A percentile compares a stretch with the other conserved stretches of the same genome.
Conservation (phyloP, 2,888 invertebrate genomes). For the Nemoura dubitans region DNA sequence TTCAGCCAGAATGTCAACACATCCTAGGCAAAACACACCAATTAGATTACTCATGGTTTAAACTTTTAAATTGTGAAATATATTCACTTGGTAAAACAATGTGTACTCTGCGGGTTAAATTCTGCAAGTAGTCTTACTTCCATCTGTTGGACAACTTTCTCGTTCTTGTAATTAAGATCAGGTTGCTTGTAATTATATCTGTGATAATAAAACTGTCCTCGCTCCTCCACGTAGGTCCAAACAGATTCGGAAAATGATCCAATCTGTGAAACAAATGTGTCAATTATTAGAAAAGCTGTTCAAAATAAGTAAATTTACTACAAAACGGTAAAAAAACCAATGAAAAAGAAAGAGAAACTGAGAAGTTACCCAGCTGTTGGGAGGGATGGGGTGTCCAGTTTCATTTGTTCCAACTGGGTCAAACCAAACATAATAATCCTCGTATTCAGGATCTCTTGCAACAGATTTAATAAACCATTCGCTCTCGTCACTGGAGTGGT, state of each 20-base stretch:
- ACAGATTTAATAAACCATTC: constrained; percentile 83
- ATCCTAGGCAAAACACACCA: constrained; percentile 57
- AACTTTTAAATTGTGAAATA: no score
- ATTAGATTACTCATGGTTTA: no score
- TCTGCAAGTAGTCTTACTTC: constrained; percentile 52
- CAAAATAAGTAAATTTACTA: not conserved
- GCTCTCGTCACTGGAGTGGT: constrained; percentile 74
- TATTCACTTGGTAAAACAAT: no score
- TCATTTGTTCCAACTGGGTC: constrained; percentile 51
- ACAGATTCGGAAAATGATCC: constrained; percentile 64
- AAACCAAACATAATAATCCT: constrained; percentile 81
- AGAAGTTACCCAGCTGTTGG: constrained; percentile 62
- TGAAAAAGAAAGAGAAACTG: not conserved
- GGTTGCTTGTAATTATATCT: constrained; percentile 65
- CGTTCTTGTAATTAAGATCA: constrained; percentile 65
- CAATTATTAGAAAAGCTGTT: no score
- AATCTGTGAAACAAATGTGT: constrained; percentile 52
- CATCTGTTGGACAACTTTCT: constrained; percentile 57
- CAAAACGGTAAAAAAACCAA: no score
- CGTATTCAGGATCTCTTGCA: constrained; percentile 67
- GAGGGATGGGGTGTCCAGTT: constrained; percentile 59
- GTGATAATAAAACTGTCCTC: constrained; percentile 65
- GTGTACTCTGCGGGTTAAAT: no score
- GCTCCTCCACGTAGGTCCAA: constrained; percentile 61
- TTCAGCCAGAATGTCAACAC: constrained; percentile 79